Conservation (phyloP, 1,140 invertebrate species). For the Calephelis nemesis region DNA sequence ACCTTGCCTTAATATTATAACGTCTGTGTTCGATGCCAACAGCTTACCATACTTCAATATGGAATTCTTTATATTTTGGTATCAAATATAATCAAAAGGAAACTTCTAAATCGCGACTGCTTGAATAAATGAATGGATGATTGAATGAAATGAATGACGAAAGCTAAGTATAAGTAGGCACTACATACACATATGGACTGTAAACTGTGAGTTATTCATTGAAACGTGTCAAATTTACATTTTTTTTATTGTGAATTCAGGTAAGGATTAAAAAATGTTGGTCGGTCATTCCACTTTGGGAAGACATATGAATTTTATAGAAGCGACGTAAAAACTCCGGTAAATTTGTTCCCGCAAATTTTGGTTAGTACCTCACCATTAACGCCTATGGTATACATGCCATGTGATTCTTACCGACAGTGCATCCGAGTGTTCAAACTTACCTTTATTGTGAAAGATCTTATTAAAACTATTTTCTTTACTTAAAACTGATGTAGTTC, state of each 20-base stretch:
- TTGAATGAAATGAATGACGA: slow-evolving; percentile 16
- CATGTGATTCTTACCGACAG: too few species aligned
- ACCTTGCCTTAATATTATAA: background rate
- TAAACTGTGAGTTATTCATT: slow-evolving; percentile 62
- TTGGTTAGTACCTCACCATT: background rate
- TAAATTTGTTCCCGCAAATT: background rate
- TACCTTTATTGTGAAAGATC: too few species aligned
- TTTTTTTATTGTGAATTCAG: slow-evolving; percentile 57
- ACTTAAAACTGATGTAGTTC: too few species aligned
- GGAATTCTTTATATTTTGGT: slow-evolving; percentile 42
- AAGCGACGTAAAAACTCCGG: background rate
- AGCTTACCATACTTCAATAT: slow-evolving; percentile 41
- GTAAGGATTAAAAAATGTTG: slow-evolving; percentile 59
- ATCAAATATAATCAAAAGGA: slow-evolving; percentile 47
- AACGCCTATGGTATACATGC: too few species aligned
- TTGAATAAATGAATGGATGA: slow-evolving; percentile 53
- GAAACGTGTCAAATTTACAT: slow-evolving; percentile 49
- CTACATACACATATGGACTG: slow-evolving; percentile 42
- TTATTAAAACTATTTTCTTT: too few species aligned
- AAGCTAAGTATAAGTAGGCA: slow-evolving; percentile 33
- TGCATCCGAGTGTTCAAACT: too few species aligned
- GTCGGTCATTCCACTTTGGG: slow-evolving; percentile 58
- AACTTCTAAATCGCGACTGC: slow-evolving; percentile 60
- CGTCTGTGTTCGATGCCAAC: slow-evolving; percentile 29
- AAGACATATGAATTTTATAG: slow-evolving; percentile 20